Percentiles rank a stretch among this genome's conserved stretches.
These are phyloP conservation scores for Linurgus olivaceus DNA, from an alignment of 2,797 vertebrate species.

Conservation along the genomic window DNA sequence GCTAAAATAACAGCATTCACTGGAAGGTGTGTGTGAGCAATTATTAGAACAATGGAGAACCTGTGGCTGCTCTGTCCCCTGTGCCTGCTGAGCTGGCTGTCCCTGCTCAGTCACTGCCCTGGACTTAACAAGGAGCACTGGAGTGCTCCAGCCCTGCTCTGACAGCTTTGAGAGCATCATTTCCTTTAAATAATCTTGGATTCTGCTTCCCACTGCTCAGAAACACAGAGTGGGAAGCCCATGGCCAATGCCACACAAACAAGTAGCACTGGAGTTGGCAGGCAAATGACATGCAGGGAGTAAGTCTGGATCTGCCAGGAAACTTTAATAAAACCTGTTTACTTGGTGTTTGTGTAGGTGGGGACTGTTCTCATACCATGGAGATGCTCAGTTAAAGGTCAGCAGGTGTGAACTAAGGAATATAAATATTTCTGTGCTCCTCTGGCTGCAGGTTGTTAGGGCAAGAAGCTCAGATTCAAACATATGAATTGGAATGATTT, in stretches of 20 bases:
- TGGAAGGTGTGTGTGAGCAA: neutral
- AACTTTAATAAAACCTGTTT: neutral
- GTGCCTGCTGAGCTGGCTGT: neutral
- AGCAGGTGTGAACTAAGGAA: neutral
- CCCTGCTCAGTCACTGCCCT: neutral
- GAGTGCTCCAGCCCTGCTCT: neutral
- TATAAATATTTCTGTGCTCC: constrained; percentile 1
- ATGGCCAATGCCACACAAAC: neutral
- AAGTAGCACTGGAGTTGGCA: neutral
- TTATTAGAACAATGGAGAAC: neutral
- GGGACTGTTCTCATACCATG: neutral
- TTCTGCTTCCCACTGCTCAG: neutral
- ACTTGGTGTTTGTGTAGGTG: neutral
- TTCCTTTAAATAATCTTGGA: neutral
- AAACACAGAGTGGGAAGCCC: neutral
- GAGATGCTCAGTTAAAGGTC: neutral
- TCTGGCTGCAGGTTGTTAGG: neutral
- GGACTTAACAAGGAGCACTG: neutral
- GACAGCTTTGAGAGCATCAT: neutral
- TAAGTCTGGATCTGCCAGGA: neutral
- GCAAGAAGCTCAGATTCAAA: neutral
- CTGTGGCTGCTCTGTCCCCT: neutral
- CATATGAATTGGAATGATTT: neutral
- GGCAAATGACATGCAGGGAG: neutral
- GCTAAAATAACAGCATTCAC: neutral